Evolutionary conservation across 2,888 invertebrate genomes (phyloP).

Genomic region (Phaedon cochleariae): DNA sequence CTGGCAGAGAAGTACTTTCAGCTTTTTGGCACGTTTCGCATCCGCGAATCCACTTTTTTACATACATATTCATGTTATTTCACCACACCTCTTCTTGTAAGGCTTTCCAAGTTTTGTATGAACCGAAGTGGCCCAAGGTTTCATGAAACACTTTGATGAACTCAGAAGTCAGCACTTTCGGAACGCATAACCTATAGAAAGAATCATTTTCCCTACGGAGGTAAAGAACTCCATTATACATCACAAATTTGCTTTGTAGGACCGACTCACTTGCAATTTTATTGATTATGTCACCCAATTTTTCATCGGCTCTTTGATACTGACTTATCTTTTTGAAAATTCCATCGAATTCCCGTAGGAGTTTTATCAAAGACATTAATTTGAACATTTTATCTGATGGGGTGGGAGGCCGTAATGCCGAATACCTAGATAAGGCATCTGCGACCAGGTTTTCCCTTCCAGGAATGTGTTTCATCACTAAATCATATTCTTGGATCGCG

Average conservation of each 20-base stretch:
- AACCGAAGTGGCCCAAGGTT: background rate
- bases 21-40: background rate
- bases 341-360: background rate
- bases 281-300: background rate
- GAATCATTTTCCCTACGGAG: background rate
- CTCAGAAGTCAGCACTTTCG: background rate
- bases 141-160: background rate
- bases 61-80: background rate
- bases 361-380: background rate
- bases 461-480: background rate
- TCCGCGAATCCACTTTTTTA: background rate
- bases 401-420: background rate
- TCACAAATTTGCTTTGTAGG: background rate
- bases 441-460: background rate
- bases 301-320: background rate
- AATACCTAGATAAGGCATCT: background rate
- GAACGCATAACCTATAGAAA: background rate
- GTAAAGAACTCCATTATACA: background rate
- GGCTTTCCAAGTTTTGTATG: background rate
- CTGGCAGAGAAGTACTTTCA: too few species aligned
- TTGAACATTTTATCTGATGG: background rate
- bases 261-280: background rate
- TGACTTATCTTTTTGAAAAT: background rate
- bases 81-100: constrained; percentile 3
- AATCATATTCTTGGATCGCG: background rate